Conservation (phyloP, 2,113 vertebrate species). For the Rhea pennata region DNA sequence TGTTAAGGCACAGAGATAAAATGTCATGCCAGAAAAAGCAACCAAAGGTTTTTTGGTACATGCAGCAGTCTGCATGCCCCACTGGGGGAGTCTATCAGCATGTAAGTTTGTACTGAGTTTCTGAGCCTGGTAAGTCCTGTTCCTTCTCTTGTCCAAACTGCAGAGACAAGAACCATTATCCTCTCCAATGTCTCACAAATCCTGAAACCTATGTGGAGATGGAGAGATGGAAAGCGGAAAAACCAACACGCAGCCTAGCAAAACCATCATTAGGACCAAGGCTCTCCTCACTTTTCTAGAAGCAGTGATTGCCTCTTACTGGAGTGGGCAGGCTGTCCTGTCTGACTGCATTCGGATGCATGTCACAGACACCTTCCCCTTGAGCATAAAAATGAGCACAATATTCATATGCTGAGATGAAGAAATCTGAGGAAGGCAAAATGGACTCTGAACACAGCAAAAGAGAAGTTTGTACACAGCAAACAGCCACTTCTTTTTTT, state of each 20-base stretch:
- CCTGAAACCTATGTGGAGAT: rapidly evolving
- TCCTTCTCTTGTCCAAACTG: not conserved
- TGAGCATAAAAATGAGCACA: not conserved
- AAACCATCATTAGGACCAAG: not conserved
- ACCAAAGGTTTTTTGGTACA: slow-evolving; percentile 16
- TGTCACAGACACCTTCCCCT: not conserved
- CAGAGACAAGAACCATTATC: slow-evolving; percentile 5
- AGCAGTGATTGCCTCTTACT: not conserved
- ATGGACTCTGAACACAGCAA: not conserved
- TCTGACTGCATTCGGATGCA: not conserved
- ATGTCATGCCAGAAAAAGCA: slow-evolving; percentile 43
- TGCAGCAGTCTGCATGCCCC: not conserved
- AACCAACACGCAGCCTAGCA: not conserved
- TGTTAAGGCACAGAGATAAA: not conserved
- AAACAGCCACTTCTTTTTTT: not conserved
- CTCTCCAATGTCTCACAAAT: not conserved
- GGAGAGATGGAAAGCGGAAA: not conserved
- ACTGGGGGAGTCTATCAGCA: not conserved
- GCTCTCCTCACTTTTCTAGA: not conserved
- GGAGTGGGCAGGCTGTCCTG: not conserved
- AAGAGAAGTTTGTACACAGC: not conserved
- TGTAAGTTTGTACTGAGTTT: not conserved
- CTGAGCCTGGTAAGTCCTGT: not conserved
- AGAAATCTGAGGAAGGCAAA: not conserved
- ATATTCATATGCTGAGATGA: not conserved